Conservation (phyloP, 2,888 invertebrate genomes). For the Esperia sulphurella region DNA sequence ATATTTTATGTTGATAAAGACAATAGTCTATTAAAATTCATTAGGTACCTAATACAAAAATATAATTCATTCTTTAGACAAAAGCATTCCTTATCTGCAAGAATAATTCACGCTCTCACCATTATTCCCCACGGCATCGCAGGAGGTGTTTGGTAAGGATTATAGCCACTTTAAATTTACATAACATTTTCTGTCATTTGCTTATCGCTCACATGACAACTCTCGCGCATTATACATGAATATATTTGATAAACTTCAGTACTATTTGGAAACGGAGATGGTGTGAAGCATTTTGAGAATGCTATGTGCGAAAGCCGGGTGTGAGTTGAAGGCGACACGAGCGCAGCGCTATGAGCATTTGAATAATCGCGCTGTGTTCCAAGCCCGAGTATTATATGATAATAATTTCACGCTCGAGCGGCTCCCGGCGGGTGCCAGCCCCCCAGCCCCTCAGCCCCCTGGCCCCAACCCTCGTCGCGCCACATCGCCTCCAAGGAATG, state of each 20-base stretch:
- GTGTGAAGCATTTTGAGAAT: constrained; percentile 35
- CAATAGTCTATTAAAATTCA: not conserved
- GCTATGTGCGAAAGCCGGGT: constrained; percentile 17
- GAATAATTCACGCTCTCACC: constrained; percentile 60
- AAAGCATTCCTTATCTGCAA: constrained; percentile 51
- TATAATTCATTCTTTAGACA: constrained; percentile 49
- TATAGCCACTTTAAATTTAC: constrained; percentile 70
- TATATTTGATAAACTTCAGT: constrained; percentile 72
- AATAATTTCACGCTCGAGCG: constrained; percentile 75
- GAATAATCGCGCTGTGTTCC: constrained; percentile 71
- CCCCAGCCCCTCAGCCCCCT: constrained; percentile 28
- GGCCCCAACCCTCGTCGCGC: constrained; percentile 17
- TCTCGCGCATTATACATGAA: constrained; percentile 69
- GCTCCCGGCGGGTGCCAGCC: constrained; percentile 39
- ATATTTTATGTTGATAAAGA: not conserved
- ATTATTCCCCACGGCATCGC: constrained; percentile 53
- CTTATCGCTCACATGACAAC: constrained; percentile 74
- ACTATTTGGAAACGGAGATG: constrained; percentile 25
- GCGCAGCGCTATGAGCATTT: constrained; percentile 61
- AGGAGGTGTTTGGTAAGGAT: constrained; percentile 63
- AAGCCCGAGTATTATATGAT: constrained; percentile 72
- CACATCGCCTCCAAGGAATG: constrained; percentile 54
- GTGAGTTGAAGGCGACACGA: constrained; percentile 4
- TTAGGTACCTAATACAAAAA: constrained; percentile 13
- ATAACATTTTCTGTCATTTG: constrained; percentile 77